phyloP scores from a whole-genome alignment of 2,113 vertebrate genomes.

The Naja naja region DNA sequence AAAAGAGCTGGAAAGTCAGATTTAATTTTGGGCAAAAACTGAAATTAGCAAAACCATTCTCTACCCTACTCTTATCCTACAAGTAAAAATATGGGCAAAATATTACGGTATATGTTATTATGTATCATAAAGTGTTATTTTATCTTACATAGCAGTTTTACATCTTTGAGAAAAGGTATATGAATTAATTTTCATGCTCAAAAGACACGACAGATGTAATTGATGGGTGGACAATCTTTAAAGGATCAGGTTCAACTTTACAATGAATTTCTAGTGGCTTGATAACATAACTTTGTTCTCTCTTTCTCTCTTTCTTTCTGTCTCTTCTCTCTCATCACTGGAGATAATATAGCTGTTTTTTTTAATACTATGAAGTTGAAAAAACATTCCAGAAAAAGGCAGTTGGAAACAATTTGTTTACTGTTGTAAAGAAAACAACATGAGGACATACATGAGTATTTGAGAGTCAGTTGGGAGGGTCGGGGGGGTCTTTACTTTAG shows the following conservation, averaged over 20 bases:
- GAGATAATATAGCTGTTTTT: not conserved
- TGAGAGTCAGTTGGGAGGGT: not conserved
- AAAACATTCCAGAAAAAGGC: not conserved
- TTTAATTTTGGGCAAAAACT: not conserved
- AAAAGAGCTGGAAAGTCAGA: not conserved
- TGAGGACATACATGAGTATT: not conserved
- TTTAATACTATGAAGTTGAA: not conserved
- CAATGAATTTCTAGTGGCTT: not conserved
- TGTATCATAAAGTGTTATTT: not conserved
- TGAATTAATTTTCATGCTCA: not conserved
- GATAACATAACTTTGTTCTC: not conserved
- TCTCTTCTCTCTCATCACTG: not conserved
- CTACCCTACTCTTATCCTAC: not conserved
- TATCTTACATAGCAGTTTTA: not conserved
- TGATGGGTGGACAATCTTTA: not conserved
- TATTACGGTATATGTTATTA: not conserved
- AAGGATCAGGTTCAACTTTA: not conserved
- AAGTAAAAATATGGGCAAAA: not conserved
- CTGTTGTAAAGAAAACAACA: not conserved
- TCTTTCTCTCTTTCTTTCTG: not conserved
- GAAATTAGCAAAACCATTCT: not conserved
- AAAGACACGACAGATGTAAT: not conserved
- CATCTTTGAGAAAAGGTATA: not conserved
- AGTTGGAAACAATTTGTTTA: not conserved
- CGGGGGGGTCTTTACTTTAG: not conserved